Evolutionary conservation across 2,797 vertebrate genomes (phyloP), one percentile per base, ranked within the genome.

Genomic region (Limosa lapponica): DNA sequence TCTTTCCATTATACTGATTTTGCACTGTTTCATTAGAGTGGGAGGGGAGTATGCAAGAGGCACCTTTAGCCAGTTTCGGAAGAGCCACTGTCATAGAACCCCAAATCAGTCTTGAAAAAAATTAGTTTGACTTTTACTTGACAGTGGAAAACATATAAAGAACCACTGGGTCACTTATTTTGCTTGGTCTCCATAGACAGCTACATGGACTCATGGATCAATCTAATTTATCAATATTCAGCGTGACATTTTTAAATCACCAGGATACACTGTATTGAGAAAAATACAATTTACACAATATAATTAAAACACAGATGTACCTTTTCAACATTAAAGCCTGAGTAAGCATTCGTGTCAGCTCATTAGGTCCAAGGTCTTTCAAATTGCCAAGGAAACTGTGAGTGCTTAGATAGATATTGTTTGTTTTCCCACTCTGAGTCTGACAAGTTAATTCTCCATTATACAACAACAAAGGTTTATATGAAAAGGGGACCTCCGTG

Each of bases 401-500:
- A 24, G 99, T 99, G 97, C 97, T 98, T 83, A 99, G 98, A 81
- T 94, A 90, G 90, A 99, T 97, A 87, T 91, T 98, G 80, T 98
- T 99, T 87, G 98, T 98, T 97, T 99, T 99, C 49, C 99, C 99
- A 36, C 98, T 99, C n/a, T 98, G 98, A 8, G 99, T 99, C 98
- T 99, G 99, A 97, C 99, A 99, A 7, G 99, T 99, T 96, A 99
- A 81, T 94, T 99, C 99, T 54, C 99, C 99, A 7, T 99, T 99
- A 97, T 99, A 98, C 61, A 99, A 90, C 81, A 99, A 98, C 97
- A 99, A 96, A 96, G 99, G 99, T 92, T 99, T 99, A 79, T 99
- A 98, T 94, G 98, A 99, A 97, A 99, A 99, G 27, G 99, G 99
- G 67, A 99, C 98, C 41, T 98, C 97, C 1, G 98, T 99, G 94